Conservation (phyloP, 2,888 invertebrate genomes). For the Agrochola lychnidis region DNA sequence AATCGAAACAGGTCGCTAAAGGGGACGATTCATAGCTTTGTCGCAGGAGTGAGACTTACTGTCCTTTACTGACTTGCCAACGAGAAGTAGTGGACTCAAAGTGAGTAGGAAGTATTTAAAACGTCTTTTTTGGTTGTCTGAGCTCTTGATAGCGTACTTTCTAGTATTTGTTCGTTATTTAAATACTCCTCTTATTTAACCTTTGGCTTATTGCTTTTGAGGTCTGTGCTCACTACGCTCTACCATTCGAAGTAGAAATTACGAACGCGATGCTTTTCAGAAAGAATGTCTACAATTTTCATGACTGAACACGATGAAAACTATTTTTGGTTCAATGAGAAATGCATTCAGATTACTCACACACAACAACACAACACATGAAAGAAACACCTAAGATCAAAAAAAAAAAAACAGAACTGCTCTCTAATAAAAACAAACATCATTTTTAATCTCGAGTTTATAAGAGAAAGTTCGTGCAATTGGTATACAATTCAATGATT, state of each 20-base stretch:
- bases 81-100: slow-evolving; percentile 69
- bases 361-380: slow-evolving; percentile 35
- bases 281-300: slow-evolving; percentile 28
- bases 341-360: slow-evolving; percentile 49
- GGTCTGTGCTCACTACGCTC: slow-evolving; percentile 16
- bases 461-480: slow-evolving; percentile 62
- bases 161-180: slow-evolving; percentile 56
- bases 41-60: slow-evolving; percentile 83
- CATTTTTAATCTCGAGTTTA: slow-evolving; percentile 30
- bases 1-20: slow-evolving; percentile 75
- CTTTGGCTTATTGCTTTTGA: slow-evolving; percentile 48
- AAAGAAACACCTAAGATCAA: slow-evolving; percentile 37
- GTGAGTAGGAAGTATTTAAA: slow-evolving; percentile 66
- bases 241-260: slow-evolving; percentile 18
- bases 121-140: slow-evolving; percentile 63
- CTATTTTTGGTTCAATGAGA: slow-evolving; percentile 52
- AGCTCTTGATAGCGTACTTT: slow-evolving; percentile 54
- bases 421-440: slow-evolving; percentile 39
- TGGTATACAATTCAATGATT: slow-evolving; percentile 67
- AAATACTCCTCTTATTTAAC: slow-evolving; percentile 52
- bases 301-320: slow-evolving; percentile 25
- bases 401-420: slow-evolving; percentile 27
- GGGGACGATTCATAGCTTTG: slow-evolving; percentile 81
- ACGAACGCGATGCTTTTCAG: slow-evolving; percentile 7
- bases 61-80: slow-evolving; percentile 72